These are phyloP conservation scores for Scomber colias DNA, from an alignment of 2,113 vertebrate species.

Conservation along the genomic window DNA sequence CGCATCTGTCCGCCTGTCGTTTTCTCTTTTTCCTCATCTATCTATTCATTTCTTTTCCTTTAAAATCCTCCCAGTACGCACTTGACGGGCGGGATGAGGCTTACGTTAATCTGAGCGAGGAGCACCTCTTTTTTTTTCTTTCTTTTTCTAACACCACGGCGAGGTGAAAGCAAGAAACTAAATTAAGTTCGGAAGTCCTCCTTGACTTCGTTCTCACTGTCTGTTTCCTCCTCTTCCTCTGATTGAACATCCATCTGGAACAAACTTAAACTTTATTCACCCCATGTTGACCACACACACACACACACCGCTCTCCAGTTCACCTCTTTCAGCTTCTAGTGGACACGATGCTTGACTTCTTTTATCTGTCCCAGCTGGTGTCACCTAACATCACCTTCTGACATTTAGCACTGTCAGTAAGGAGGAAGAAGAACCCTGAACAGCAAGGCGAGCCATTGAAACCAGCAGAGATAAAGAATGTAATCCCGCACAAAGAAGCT, in stretches of 20 bases:
- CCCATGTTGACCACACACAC: background rate
- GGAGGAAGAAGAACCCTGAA: background rate
- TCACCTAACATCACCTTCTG: slow-evolving; percentile 1
- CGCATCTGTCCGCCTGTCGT: background rate
- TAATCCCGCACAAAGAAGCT: slow-evolving; percentile 21
- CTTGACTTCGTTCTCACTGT: background rate
- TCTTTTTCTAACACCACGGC: background rate
- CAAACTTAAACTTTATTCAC: slow-evolving; percentile 2
- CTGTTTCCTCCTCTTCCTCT: background rate
- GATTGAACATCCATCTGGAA: background rate
- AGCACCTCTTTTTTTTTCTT: background rate
- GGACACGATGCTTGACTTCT: slow-evolving; percentile 19
- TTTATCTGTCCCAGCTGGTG: slow-evolving; percentile 23
- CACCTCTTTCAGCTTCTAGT: slow-evolving; percentile 19
- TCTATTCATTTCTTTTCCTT: slow-evolving; percentile 2
- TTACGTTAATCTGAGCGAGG: background rate
- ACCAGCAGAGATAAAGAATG: slow-evolving; percentile 19
- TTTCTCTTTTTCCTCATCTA: background rate
- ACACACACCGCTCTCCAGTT: background rate
- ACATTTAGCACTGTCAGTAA: background rate
- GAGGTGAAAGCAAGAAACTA: too few relatives aligned
- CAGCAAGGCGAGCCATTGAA: slow-evolving; percentile 5
- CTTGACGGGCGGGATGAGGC: background rate
- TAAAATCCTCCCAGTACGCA: background rate
- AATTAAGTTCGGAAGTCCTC: background rate